These are phyloP conservation scores for Chanos chanos DNA, from an alignment of 2,797 vertebrate genomes.

Conservation along the genomic window DNA sequence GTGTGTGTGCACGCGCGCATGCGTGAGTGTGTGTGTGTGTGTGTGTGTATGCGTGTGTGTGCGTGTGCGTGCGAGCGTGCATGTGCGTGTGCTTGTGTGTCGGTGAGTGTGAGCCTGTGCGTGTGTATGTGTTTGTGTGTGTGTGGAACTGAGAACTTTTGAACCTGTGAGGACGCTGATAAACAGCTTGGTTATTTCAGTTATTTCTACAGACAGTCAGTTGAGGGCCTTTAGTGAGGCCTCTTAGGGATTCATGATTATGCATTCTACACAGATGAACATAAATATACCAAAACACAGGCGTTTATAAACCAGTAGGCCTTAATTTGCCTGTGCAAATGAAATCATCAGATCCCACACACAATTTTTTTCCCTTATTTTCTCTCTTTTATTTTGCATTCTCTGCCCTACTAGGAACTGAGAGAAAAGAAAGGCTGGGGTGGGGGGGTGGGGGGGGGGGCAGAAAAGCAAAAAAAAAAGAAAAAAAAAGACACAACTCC, in stretches of 20 bases:
- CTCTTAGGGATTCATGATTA: constrained; percentile 31
- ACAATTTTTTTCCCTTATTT: constrained; percentile 18
- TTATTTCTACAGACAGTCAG: constrained; percentile 8
- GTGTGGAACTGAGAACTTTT: background rate
- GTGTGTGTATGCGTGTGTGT: too few species aligned
- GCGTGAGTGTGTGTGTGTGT: too few species aligned
- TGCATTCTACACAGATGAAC: constrained; percentile 30
- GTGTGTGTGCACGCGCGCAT: too few species aligned
- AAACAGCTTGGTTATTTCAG: too few species aligned
- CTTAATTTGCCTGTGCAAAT: constrained; percentile 40
- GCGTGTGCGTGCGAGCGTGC: too few species aligned
- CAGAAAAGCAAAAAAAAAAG: too few species aligned
- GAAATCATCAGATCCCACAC: constrained; percentile 42
- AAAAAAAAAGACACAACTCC: constrained; percentile 2
- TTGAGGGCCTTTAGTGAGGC: constrained; percentile 13
- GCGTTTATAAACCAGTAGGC: constrained; percentile 35
- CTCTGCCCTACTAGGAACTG: constrained; percentile 2
- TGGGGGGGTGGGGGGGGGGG: too few species aligned
- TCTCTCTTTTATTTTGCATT: constrained; percentile 16
- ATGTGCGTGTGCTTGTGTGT: too few species aligned
- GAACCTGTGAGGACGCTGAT: background rate
- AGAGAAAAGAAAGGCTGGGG: too few species aligned
- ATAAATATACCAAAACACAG: constrained; percentile 36
- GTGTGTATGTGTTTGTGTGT: too few species aligned
- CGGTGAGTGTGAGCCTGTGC: background rate